Evolutionary conservation across 2,797 vertebrate species (phyloP).

Genomic region (Cyclura pinguis): DNA sequence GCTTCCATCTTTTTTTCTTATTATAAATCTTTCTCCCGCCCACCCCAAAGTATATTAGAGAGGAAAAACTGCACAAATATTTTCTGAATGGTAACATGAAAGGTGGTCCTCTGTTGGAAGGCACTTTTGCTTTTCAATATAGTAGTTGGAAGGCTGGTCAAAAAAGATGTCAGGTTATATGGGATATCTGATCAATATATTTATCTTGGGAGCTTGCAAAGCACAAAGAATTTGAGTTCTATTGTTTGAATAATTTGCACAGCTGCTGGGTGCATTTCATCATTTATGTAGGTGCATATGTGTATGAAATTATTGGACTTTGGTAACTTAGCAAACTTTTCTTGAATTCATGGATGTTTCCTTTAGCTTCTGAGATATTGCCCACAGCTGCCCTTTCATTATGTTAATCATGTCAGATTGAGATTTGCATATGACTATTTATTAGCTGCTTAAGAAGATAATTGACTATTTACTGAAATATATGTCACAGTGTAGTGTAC

Average conservation of each 20-base stretch:
- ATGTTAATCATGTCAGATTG: background rate
- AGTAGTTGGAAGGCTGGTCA: background rate
- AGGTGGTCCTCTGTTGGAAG: background rate
- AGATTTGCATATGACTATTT: background rate
- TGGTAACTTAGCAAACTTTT: background rate
- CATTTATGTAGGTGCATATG: background rate
- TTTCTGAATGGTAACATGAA: background rate
- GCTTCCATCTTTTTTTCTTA: background rate
- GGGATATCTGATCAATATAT: background rate
- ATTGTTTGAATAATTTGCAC: background rate
- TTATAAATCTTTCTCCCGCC: background rate
- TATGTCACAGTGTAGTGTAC: background rate
- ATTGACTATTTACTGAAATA: background rate
- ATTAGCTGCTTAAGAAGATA: background rate
- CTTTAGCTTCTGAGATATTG: slow-evolving; percentile 40
- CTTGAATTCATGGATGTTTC: background rate
- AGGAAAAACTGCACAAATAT: too few relatives aligned
- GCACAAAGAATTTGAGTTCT: background rate
- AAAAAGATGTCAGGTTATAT: background rate
- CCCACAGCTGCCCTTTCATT: background rate
- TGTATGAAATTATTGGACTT: background rate
- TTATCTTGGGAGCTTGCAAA: background rate
- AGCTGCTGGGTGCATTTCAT: background rate
- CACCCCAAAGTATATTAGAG: too few relatives aligned
- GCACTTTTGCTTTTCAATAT: background rate